Base-by-base conservation (phyloP, 2,797 vertebrate species). In the Glyptemys insculpta region DNA sequence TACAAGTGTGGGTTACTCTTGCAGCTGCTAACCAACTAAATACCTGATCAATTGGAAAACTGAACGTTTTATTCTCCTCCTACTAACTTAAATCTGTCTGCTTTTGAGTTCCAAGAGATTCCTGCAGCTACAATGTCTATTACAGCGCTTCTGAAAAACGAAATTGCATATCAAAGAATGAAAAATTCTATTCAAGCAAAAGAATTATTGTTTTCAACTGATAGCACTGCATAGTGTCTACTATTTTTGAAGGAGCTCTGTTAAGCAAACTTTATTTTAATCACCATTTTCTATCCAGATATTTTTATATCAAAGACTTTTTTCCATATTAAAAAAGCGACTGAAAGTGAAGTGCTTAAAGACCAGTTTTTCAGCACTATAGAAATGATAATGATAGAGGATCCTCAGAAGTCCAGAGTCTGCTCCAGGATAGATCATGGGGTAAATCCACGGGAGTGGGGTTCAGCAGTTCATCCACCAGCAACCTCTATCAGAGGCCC, bases 231-330 rank as follows among this genome's bases (percentile, higher is more conserved):
- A 50, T 31, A 54, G 16, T 54, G 16, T 12, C 59, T 90, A 44
- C n/a, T 68, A 23, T 56, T 89, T 81, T 19, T 8, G 16, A 72
- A 91, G 41, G 34, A 54, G 19, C 52, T 85, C 53, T 74, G 31
- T 18, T 59, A 78, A 79, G 25, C 53, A 93, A 88, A 79, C 29
- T 44, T 0, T 49, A 49, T 90, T 95, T 83, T 79, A 82, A 90
- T 86, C 56, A 85, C 25, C 31, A 23, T 84, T 94, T 97, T 88
- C 82, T 93, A 68, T 44, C 49, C 83, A 79, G 88, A 83, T 18
- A 53, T 41, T 78, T 93, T 95, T 80, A 79, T 85, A 92, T 79
- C 79, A 27, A 94, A 83, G 37, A 15, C 2, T 83, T 34, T 57
- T 31, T 92, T 52, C 83, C 79, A 52, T 85, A 81, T 41, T 78